These are phyloP conservation scores for Emydoidea blandingii DNA, from an alignment of 2,797 vertebrate genomes.

Conservation along the genomic window DNA sequence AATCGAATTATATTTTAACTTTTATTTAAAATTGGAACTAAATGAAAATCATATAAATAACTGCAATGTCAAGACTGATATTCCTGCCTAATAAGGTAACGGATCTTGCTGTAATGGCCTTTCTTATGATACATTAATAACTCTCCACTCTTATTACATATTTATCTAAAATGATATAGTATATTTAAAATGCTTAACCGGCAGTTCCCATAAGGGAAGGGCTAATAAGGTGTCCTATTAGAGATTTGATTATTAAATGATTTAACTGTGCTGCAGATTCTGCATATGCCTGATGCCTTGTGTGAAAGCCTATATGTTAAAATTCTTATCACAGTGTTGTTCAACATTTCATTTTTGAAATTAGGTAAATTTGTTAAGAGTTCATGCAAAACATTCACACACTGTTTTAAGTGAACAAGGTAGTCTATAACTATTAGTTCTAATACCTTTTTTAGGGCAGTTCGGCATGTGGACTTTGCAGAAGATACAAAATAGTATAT, in stretches of 20 bases:
- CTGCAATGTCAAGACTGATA: slow-evolving; percentile 34
- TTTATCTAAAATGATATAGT: slow-evolving; percentile 51
- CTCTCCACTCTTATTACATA: slow-evolving; percentile 4
- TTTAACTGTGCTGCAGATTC: slow-evolving; percentile 2
- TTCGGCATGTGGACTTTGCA: neutral
- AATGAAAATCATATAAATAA: slow-evolving; percentile 70
- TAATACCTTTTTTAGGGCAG: neutral
- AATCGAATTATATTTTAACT: slow-evolving; percentile 67
- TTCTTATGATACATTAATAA: slow-evolving; percentile 33
- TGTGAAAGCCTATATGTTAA: slow-evolving; percentile 35
- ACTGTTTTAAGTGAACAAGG: neutral
- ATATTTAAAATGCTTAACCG: slow-evolving; percentile 39
- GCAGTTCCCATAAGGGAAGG: slow-evolving; percentile 5
- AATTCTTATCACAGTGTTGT: neutral
- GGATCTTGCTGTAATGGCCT: slow-evolving; percentile 21
- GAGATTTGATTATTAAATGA: neutral
- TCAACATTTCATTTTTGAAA: slow-evolving; percentile 3
- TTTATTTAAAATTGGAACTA: slow-evolving; percentile 50
- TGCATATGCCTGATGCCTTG: neutral
- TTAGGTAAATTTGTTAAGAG: neutral
- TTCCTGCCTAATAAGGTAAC: slow-evolving; percentile 52
- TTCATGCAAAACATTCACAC: neutral
- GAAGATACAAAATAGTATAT: neutral
- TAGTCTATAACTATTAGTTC: neutral
- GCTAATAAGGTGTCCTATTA: slow-evolving; percentile 32